Conservation (phyloP, 2,113 vertebrate genomes). For the Apteryx mantelli region DNA sequence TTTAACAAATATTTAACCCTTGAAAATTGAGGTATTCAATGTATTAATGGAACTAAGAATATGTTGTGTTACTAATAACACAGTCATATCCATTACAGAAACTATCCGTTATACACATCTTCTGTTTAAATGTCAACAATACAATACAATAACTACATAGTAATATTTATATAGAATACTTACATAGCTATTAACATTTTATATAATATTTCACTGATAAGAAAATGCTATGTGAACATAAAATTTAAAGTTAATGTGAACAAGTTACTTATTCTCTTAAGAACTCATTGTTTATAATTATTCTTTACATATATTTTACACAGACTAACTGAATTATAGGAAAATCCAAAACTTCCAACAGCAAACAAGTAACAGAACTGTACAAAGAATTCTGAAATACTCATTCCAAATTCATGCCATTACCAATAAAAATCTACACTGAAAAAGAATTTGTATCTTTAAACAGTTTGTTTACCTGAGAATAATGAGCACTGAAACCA, state of each 20-base stretch:
- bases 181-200: background rate
- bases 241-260: background rate
- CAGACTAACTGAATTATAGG: background rate
- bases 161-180: background rate
- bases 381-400: background rate
- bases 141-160: background rate
- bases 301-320: background rate
- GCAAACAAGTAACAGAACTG: background rate
- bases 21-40: background rate
- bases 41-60: background rate
- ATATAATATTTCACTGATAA: background rate
- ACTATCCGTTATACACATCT: background rate
- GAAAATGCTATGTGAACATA: background rate
- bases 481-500: constrained; percentile 94
- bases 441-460: background rate
- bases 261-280: background rate
- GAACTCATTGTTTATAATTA: background rate
- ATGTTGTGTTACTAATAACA: background rate
- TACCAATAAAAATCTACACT: background rate
- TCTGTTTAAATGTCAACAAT: background rate
- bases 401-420: background rate
- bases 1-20: background rate
- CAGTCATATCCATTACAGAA: background rate
- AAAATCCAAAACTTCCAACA: background rate
- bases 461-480: constrained; percentile 79